Percentiles rank a stretch among this genome's conserved stretches.
Conservation (phyloP, 2,797 vertebrate genomes). For the Oophaga sylvatica region DNA sequence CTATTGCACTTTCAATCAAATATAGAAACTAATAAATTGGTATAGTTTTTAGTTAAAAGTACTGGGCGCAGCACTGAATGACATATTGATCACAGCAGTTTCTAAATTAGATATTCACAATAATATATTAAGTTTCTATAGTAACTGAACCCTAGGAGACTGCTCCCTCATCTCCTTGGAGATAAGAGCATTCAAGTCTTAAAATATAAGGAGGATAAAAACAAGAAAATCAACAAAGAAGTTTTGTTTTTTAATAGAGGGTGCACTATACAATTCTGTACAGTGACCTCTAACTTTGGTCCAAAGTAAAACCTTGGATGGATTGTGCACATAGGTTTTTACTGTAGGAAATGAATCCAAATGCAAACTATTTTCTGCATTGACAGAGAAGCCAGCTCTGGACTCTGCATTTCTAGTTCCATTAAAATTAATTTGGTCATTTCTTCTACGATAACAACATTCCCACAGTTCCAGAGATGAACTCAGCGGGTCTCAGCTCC, state of each 20-base stretch:
- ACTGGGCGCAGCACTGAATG: not conserved
- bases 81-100: not conserved
- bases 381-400: not conserved
- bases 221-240: not conserved
- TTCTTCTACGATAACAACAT: not conserved
- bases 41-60: too few species aligned
- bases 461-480: not conserved
- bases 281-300: not conserved
- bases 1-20: too few species aligned
- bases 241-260: not conserved
- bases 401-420: not conserved
- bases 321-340: not conserved
- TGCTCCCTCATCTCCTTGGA: slow-evolving; percentile 29
- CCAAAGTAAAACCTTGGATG: not conserved
- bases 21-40: too few species aligned
- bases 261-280: not conserved
- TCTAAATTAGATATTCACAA: slow-evolving; percentile 26
- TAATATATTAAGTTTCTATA: slow-evolving; percentile 33
- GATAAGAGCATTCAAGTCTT: not conserved
- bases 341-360: not conserved
- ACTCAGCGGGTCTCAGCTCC: not conserved
- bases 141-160: not conserved
- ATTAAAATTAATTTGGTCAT: not conserved
- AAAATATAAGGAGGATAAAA: slow-evolving; percentile 13
- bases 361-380: not conserved